Base-by-base conservation (phyloP, 2,888 invertebrate species). In the Diabrotica balteata region DNA sequence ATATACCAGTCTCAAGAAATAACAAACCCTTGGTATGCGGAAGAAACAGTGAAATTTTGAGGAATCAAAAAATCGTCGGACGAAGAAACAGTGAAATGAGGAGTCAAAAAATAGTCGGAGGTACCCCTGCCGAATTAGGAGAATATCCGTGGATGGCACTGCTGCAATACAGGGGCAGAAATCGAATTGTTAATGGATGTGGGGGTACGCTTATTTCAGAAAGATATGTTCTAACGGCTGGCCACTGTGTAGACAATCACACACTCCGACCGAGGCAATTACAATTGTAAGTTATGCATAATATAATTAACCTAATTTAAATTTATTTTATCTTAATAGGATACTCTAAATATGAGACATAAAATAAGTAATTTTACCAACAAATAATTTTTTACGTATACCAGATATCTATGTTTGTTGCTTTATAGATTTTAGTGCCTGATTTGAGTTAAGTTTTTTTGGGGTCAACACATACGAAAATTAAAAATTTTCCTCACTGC, bases 61-160 rank as follows among this genome's bases (percentile, higher is more conserved):
- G 85, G 49, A 87, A 85, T n/a, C 87, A 90, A 78, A 86, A 87
- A 59, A 88, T 91, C 59, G 87, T 86, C 72, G 89, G 89, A 57
- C n/a, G 90, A 7, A 78, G 85, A 22, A 45, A 45, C 9, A 32
- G 4, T 2, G 2, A 5, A 32, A 32, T 5, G n/a, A n/a, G n/a
- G n/a, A n/a, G n/a, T n/a, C n/a, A n/a, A n/a, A n/a, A n/a, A n/a
- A n/a, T n/a, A n/a, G 87, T 86, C 72, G 89, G 89, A 57, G 91
- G 91, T 8, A 85, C 86, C 64, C 83, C 87, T 54, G 88, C 90
- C 0, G 88, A 76, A n/a, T 57, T 81, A 44, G 77, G 78, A 22
- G 81, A 83, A 68, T 82, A 77, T 68, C 82, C 82, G 7, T 83
- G 83, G 82, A 76, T 80, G 75, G 80, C 76, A 2, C 61, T 81